Percentiles rank a stretch among this genome's conserved stretches.
Conservation (phyloP, 2,797 vertebrate species). For the Petrocephalus sullivani region DNA sequence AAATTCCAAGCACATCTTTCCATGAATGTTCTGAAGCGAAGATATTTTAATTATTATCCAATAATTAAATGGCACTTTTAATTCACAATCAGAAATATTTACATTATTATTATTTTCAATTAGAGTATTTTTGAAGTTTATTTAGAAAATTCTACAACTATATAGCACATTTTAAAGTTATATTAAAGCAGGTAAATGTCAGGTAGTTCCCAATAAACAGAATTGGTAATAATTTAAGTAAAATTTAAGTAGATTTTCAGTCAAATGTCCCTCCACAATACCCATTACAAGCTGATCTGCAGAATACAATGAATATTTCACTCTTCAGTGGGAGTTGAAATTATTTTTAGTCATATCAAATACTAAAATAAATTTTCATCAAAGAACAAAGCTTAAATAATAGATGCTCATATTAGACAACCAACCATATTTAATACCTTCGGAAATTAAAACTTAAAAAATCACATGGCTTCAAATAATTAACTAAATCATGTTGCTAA, state of each 20-base stretch:
- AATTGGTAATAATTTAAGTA: constrained; percentile 44
- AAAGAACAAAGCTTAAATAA: constrained; percentile 7
- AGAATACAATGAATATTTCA: not conserved
- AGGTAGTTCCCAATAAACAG: constrained; percentile 17
- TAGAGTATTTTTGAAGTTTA: constrained; percentile 1
- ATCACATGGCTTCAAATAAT: constrained; percentile 5
- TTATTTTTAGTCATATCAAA: not conserved
- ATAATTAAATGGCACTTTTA: not conserved
- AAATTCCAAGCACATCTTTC: not conserved
- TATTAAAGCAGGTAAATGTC: not conserved
- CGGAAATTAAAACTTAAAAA: not conserved
- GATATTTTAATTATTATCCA: not conserved
- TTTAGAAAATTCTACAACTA: constrained; percentile 14
- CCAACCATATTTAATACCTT: not conserved
- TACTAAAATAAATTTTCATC: constrained; percentile 4
- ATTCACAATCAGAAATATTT: constrained; percentile 43
- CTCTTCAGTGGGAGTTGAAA: not conserved
- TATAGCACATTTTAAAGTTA: not conserved
- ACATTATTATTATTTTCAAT: constrained; percentile 45
- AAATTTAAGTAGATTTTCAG: constrained; percentile 18
- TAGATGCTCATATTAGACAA: not conserved
- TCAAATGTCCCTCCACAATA: constrained; percentile 14
- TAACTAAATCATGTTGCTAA: not conserved
- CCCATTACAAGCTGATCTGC: not conserved
- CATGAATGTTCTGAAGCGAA: not conserved